A percentile compares a stretch with the other conserved stretches of the same genome.
phyloP scores from a whole-genome alignment of 2,113 vertebrate genomes.

The Oryzias curvinotus region DNA sequence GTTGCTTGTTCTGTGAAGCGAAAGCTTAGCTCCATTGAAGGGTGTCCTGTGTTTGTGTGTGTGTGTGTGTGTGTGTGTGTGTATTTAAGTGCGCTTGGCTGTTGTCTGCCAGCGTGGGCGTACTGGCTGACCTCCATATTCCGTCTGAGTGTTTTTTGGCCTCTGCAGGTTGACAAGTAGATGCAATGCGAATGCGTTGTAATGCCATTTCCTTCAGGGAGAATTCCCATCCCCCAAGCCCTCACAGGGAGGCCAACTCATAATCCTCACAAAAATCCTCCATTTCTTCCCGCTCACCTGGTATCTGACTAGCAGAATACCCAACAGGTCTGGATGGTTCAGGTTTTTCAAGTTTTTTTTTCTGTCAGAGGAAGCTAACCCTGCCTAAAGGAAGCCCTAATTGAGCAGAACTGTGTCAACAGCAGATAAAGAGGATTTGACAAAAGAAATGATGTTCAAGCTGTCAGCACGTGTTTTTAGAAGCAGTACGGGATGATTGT shows the following conservation, averaged over 20 bases:
- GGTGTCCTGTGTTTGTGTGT: conserved; percentile 4
- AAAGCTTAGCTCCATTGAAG: conserved; percentile 15
- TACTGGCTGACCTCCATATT: conserved; percentile 66
- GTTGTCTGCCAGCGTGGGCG: conserved; percentile 55
- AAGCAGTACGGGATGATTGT: no score
- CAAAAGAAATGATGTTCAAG: no score
- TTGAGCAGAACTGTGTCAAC: conserved; percentile 6
- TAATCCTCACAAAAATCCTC: conserved; percentile 22
- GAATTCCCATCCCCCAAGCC: conserved; percentile 34
- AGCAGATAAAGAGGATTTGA: conserved; percentile 3
- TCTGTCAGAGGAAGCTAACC: conserved; percentile 5
- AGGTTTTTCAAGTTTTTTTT: conserved; percentile 10
- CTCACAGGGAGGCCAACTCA: conserved; percentile 11
- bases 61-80: conserved; percentile 3
- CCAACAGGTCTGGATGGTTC: conserved; percentile 13
- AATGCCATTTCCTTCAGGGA: conserved; percentile 54
- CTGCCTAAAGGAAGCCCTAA: conserved; percentile 1
- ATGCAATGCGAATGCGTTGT: conserved; percentile 49
- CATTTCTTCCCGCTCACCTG: conserved; percentile 44
- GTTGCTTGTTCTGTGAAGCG: conserved; percentile 8
- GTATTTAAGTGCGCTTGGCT: conserved; percentile 43
- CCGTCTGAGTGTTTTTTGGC: conserved; percentile 50
- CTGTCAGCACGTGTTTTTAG: no score
- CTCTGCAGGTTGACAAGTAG: conserved; percentile 71
- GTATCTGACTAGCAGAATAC: conserved; percentile 31